Evolutionary conservation across 2,888 invertebrate genomes (phyloP).

Genomic region (Thereva nobilitata): DNA sequence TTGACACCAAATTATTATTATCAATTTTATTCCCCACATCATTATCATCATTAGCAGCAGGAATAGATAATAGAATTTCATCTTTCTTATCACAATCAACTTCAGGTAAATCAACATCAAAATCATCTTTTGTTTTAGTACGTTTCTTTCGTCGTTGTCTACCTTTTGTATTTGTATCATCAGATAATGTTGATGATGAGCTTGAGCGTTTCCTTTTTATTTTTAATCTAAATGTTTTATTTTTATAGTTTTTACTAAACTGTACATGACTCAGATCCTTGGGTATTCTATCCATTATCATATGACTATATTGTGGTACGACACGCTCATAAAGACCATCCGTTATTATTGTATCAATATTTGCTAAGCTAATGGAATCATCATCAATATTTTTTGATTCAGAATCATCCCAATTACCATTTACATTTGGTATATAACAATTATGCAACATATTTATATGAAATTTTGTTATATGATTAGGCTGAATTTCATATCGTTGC

Average conservation of each 20-base stretch:
- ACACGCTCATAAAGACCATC: slow-evolving; percentile 47
- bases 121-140: no score
- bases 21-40: slow-evolving; percentile 3
- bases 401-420: slow-evolving; percentile 62
- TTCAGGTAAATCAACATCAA: background rate
- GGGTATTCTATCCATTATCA: slow-evolving; percentile 50
- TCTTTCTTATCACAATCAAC: slow-evolving; percentile 2
- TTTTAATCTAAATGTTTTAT: slow-evolving; percentile 42
- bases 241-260: slow-evolving; percentile 43
- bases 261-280: slow-evolving; percentile 52
- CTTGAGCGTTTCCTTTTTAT: slow-evolving; percentile 46
- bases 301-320: slow-evolving; percentile 55
- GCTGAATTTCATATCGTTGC: slow-evolving; percentile 50
- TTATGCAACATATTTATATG: slow-evolving; percentile 64
- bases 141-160: background rate
- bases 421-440: slow-evolving; percentile 63
- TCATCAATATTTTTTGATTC: background rate
- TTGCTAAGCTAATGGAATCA: background rate
- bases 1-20: slow-evolving; percentile 12
- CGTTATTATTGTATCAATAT: background rate
- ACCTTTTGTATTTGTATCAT: slow-evolving; percentile 15
- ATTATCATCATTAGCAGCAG: background rate
- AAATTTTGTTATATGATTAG: slow-evolving; percentile 55
- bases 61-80: slow-evolving; percentile 22
- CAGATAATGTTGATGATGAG: slow-evolving; percentile 48